A percentile compares a stretch with the other conserved stretches of the same genome.
These are phyloP conservation scores for Epizoanthus scotinus DNA, from an alignment of 92 coral and sea anemone species.

Conservation along the genomic window DNA sequence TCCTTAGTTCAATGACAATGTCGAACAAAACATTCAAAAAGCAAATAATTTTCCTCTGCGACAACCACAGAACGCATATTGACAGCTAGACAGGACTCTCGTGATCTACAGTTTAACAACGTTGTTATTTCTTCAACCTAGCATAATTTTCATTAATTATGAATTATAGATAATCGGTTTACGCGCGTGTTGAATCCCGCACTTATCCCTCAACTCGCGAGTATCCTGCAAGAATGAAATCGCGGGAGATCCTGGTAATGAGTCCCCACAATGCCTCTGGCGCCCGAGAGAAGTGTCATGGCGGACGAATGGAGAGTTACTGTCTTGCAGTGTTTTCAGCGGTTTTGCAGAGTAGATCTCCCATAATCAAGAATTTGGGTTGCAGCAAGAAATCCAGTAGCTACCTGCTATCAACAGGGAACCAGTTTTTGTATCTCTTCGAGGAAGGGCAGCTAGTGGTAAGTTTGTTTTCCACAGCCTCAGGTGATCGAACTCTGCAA, in stretches of 20 bases:
- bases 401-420: conserved; percentile 27
- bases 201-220: neutral
- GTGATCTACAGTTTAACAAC: conserved; percentile 1
- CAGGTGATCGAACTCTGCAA: too few species aligned
- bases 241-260: neutral
- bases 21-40: neutral
- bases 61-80: neutral
- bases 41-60: neutral
- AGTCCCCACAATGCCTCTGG: conserved; percentile 3
- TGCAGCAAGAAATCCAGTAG: neutral
- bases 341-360: conserved; percentile 20
- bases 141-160: neutral
- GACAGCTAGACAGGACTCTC: neutral
- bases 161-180: neutral
- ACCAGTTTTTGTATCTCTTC: conserved; percentile 22
- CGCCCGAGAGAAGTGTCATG: conserved; percentile 2
- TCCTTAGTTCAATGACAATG: too few species aligned
- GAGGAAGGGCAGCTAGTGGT: conserved; percentile 14
- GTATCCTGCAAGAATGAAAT: neutral
- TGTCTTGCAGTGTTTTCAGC: conserved; percentile 23
- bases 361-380: neutral
- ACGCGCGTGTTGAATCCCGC: neutral
- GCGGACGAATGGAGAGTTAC: conserved; percentile 25
- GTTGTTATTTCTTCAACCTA: neutral
- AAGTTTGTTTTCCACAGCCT: neutral